Evolutionary conservation across 2,888 invertebrate species (phyloP).

Genomic region (Phengaris alcon): DNA sequence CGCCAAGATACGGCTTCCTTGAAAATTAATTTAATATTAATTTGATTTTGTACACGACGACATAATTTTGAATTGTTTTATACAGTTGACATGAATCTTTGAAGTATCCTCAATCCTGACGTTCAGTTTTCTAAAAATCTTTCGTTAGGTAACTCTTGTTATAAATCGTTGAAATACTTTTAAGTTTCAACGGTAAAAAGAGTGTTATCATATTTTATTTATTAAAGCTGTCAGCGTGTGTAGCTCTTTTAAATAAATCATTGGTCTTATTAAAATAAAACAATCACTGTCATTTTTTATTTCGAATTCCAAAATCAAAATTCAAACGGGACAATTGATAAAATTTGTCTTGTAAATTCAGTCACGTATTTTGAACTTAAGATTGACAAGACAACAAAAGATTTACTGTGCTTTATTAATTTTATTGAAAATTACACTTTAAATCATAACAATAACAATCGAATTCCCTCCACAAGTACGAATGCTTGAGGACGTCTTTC

Average conservation of each 20-base stretch:
- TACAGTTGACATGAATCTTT: neutral
- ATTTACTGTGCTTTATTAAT: slow-evolving; percentile 50
- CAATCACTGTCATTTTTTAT: slow-evolving; percentile 32
- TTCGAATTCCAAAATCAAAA: slow-evolving; percentile 35
- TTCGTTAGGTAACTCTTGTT: neutral
- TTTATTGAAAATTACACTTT: slow-evolving; percentile 31
- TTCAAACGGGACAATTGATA: slow-evolving; percentile 51
- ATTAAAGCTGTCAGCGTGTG: slow-evolving; percentile 18
- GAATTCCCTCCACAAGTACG: neutral
- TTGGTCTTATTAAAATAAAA: neutral
- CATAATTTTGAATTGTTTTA: neutral
- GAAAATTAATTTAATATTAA: no score
- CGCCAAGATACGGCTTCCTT: no score
- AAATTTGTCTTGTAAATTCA: slow-evolving; percentile 59
- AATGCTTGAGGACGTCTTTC: slow-evolving; percentile 37
- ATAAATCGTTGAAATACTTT: neutral
- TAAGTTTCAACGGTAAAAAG: neutral
- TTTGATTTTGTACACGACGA: neutral
- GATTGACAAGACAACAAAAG: slow-evolving; percentile 64
- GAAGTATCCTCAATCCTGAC: no score
- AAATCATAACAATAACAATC: slow-evolving; percentile 11
- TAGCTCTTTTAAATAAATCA: neutral
- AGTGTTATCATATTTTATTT: neutral
- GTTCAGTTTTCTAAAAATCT: neutral
- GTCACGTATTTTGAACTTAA: slow-evolving; percentile 59